Evolutionary conservation across 2,888 invertebrate species (phyloP).

Genomic region (Cyaniris semiargus): DNA sequence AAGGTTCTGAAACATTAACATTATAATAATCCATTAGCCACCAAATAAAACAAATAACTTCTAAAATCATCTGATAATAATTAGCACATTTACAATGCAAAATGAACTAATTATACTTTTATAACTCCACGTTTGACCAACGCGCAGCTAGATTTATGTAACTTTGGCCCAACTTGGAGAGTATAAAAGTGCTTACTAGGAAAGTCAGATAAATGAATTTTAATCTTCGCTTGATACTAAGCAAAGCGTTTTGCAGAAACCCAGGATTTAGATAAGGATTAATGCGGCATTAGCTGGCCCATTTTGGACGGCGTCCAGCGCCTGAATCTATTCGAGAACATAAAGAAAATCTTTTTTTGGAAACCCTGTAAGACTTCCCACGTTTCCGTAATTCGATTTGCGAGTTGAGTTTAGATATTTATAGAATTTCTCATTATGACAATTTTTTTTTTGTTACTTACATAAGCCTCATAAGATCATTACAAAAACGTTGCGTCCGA

Average conservation of each 20-base stretch:
- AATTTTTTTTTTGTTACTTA: no score
- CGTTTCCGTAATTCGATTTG: slow-evolving; percentile 16
- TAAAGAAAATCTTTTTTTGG: slow-evolving; percentile 30
- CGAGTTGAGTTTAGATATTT: slow-evolving; percentile 5
- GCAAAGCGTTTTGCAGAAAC: slow-evolving; percentile 32
- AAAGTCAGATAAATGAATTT: slow-evolving; percentile 32
- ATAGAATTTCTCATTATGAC: neutral
- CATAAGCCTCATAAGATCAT: no score
- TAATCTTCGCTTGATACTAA: slow-evolving; percentile 32
- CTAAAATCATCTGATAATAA: no score
- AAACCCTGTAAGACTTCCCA: slow-evolving; percentile 1
- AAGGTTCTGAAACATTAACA: no score
- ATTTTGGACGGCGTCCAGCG: slow-evolving; percentile 34
- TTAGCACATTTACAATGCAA: no score
- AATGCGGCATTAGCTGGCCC: slow-evolving; percentile 32
- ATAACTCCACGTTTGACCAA: neutral
- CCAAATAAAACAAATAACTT: no score
- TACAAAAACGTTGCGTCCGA: no score
- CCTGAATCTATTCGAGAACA: slow-evolving; percentile 33
- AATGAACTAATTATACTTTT: neutral
- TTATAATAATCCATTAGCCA: no score
- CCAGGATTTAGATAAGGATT: slow-evolving; percentile 33
- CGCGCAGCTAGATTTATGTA: neutral
- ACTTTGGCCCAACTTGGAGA: slow-evolving; percentile 10
- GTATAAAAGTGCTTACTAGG: slow-evolving; percentile 27